Percentiles rank a stretch among this genome's conserved stretches.
phyloP scores from a whole-genome alignment of 2,888 invertebrate species.

The Metopia argyrocephala region DNA sequence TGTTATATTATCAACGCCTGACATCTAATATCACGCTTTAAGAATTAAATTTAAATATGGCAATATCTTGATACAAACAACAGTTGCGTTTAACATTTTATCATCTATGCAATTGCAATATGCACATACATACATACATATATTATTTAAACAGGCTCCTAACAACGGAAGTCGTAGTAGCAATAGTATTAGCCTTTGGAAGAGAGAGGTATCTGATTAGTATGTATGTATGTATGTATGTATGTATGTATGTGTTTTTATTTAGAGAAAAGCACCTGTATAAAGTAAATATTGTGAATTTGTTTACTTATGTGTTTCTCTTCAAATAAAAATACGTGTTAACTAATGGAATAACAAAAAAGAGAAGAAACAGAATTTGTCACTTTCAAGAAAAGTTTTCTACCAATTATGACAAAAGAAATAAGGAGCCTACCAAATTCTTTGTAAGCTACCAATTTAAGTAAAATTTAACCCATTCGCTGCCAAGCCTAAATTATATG shows the following conservation, averaged over 20 bases:
- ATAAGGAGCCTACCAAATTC: too few species aligned
- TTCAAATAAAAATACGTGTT: conserved; percentile 13
- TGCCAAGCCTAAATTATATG: too few species aligned
- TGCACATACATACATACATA: background rate
- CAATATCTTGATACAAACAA: conserved; percentile 59
- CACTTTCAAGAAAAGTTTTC: too few species aligned
- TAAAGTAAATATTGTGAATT: too few species aligned
- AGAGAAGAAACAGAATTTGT: too few species aligned
- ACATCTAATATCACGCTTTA: conserved; percentile 67
- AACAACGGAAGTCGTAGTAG: conserved; percentile 10
- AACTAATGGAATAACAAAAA: conserved; percentile 29
- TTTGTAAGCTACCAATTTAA: too few species aligned
- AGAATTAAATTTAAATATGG: conserved; percentile 67
- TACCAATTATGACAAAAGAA: too few species aligned
- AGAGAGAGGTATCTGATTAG: conserved; percentile 21
- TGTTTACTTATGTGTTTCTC: too few species aligned
- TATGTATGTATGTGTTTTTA: background rate
- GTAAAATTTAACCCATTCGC: too few species aligned
- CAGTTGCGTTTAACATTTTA: background rate
- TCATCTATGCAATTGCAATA: background rate
- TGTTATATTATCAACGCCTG: conserved; percentile 64
- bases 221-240: background rate
- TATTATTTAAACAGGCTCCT: conserved; percentile 32
- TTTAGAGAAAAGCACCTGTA: too few species aligned
- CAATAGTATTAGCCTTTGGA: conserved; percentile 36